A percentile compares a stretch with the other conserved stretches of the same genome.
Evolutionary conservation across 2,888 invertebrate genomes (phyloP).

Genomic region (Odontocolon sp.): DNA sequence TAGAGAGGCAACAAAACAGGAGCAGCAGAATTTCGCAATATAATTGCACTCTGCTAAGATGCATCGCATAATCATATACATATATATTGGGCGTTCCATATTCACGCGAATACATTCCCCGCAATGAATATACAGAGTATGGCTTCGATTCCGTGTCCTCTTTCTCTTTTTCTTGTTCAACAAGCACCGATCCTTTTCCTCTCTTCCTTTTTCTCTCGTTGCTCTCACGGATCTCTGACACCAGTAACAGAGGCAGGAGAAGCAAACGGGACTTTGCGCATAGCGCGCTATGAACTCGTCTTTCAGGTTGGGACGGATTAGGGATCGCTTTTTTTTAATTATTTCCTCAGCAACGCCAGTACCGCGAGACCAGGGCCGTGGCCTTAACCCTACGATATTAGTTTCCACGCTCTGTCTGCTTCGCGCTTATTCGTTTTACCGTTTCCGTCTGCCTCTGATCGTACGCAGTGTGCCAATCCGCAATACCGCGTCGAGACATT

Average conservation of each 20-base stretch:
- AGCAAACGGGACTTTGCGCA: conserved; percentile 57
- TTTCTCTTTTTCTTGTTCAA: background rate
- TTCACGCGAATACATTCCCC: conserved; percentile 23
- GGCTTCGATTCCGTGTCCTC: conserved; percentile 22
- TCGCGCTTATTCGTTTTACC: conserved; percentile 30
- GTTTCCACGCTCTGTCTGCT: conserved; percentile 47
- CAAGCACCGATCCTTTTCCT: background rate
- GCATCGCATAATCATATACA: conserved; percentile 22
- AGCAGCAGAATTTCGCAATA: conserved; percentile 46
- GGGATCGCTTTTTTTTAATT: conserved; percentile 38
- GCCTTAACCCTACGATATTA: conserved; percentile 59
- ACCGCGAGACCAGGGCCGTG: conserved; percentile 39
- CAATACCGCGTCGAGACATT: conserved; percentile 19
- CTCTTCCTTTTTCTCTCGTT: background rate
- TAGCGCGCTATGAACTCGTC: conserved; percentile 58
- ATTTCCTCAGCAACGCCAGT: background rate
- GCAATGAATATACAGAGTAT: conserved; percentile 10
- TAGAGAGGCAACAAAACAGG: conserved; percentile 7
- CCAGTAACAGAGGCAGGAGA: conserved; percentile 24
- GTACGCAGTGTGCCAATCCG: conserved; percentile 29
- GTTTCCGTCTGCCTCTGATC: background rate
- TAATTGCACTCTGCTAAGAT: conserved; percentile 35
- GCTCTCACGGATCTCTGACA: conserved; percentile 43
- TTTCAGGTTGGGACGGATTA: conserved; percentile 64
- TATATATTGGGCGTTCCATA: conserved; percentile 32